Conservation (phyloP, 2,888 invertebrate genomes). For the Ichneumoninae sp. region DNA sequence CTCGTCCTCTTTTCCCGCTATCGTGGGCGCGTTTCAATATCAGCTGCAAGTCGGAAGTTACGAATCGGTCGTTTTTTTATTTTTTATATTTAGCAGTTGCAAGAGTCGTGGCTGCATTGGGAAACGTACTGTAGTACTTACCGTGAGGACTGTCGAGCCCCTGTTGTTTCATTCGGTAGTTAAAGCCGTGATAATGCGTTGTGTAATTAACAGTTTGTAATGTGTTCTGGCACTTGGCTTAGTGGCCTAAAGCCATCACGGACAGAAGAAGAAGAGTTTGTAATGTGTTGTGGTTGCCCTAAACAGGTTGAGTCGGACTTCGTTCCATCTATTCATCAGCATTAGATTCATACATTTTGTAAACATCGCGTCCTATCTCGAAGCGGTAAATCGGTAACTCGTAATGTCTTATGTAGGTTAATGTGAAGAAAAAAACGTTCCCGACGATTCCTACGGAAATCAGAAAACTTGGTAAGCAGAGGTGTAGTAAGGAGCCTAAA, state of each 20-base stretch:
- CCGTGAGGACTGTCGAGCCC: too few species aligned
- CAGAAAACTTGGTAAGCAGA: too few species aligned
- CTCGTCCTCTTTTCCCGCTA: background rate
- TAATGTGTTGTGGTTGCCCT: background rate
- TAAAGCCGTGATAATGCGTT: background rate
- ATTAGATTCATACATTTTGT: background rate
- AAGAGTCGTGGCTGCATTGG: too few species aligned
- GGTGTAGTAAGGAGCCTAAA: too few species aligned
- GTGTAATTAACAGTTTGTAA: background rate
- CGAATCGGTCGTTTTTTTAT: background rate
- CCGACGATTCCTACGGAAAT: background rate
- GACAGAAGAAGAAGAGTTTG: background rate
- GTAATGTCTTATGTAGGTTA: slow-evolving; percentile 16
- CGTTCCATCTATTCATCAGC: background rate
- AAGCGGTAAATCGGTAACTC: background rate
- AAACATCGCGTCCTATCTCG: slow-evolving; percentile 8
- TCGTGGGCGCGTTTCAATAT: background rate
- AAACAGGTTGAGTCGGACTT: background rate
- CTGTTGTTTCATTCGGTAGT: background rate
- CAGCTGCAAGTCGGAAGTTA: background rate
- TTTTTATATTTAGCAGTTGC: background rate
- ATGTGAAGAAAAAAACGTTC: background rate
- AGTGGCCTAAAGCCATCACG: too few species aligned
- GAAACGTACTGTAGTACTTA: too few species aligned
- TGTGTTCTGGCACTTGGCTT: background rate